Conservation (phyloP, 2,113 vertebrate genomes). For the Sceloporus tristichus region DNA sequence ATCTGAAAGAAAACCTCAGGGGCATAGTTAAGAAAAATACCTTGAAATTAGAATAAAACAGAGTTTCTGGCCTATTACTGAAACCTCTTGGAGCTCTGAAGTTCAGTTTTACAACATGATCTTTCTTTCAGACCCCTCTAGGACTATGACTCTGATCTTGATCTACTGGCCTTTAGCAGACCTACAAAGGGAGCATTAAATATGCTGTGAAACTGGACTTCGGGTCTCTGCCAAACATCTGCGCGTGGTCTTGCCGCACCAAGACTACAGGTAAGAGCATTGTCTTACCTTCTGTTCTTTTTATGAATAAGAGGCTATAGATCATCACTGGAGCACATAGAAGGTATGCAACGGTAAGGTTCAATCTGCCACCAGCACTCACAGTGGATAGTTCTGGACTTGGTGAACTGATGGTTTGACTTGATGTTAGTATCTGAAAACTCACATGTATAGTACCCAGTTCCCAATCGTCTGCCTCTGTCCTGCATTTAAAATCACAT, state of each 20-base stretch:
- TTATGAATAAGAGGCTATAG: background rate
- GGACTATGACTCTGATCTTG: slow-evolving; percentile 18
- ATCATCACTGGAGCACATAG: too few relatives aligned
- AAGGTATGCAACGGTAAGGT: background rate
- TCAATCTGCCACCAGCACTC: background rate
- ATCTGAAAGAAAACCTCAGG: background rate
- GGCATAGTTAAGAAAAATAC: background rate
- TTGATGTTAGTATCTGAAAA: background rate
- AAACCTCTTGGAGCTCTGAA: background rate
- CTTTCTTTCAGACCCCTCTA: slow-evolving; percentile 4
- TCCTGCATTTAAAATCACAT: too few relatives aligned
- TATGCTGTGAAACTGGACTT: slow-evolving; percentile 24
- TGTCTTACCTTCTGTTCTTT: background rate
- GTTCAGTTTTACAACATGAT: background rate
- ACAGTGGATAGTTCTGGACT: background rate
- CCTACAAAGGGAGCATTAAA: background rate
- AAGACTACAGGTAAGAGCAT: slow-evolving; percentile 7
- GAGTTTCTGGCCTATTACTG: background rate
- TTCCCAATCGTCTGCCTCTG: too few relatives aligned
- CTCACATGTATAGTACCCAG: too few relatives aligned
- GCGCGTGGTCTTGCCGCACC: background rate
- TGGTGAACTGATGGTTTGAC: background rate
- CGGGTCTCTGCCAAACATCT: background rate
- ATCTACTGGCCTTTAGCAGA: background rate
- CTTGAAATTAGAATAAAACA: background rate